Evolutionary conservation across 2,797 vertebrate genomes (phyloP), one percentile per base, ranked within the genome.

Genomic region (Eospalax fontanierii): DNA sequence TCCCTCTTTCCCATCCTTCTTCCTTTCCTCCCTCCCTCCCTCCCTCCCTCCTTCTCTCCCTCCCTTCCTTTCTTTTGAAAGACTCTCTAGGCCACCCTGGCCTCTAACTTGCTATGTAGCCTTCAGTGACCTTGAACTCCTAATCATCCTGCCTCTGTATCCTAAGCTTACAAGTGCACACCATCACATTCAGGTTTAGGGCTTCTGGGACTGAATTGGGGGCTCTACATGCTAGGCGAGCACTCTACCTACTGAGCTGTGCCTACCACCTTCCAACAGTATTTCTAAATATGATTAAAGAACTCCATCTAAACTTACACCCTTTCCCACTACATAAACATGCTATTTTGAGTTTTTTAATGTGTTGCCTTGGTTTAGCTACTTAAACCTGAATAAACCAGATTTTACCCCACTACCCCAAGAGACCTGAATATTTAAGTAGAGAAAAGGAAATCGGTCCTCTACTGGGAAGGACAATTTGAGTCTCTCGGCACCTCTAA

Each of bases 261-360:
- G 33, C 15, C 4, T n/a, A 59, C 28, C 28, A 30, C 26, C 68
- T 14, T 38, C 83, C 28, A 40, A 38, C 68, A 71, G 82, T 81
- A 79, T 91, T 96, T 89, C 68, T 78, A 43, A 95, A 75, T 24
- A 50, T n/a, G 61, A 59, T 22, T 22, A 74, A 91, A 84, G 81
- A 78, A 74, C 70, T 89, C 30, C 28, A 10, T 85, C 61, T 71
- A 88, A 90, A 92, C 10, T 21, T 87, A 74, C 15, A 84, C 50
- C 85, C 50, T 84, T 76, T 73, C 59, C 38, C 19, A 57, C 65
- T 79, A 76, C 35, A 76, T 75, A 76, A 80, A 6, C 46, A 73
- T 50, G 35, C 63, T 59, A 71, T 83, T 89, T 71, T 38, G 22
- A 71, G 18, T 76, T 71, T 61, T 80, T 86, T 74, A 71, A 16